phyloP scores from a whole-genome alignment of 64 coral and sea anemone species.

The Stylophora pistillata region DNA sequence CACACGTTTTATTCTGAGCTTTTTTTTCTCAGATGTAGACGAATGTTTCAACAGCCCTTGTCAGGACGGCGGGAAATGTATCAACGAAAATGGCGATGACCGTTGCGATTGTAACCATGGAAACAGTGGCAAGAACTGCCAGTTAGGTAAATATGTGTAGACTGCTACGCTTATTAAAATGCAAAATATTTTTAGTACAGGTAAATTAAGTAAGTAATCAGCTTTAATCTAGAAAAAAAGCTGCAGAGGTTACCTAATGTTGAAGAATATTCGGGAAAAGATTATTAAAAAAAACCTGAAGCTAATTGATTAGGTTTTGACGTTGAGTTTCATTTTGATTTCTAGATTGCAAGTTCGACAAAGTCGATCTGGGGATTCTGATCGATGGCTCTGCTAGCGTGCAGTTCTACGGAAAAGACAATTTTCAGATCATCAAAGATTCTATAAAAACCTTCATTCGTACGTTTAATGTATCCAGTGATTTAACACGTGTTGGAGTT shows the following conservation, averaged over 20 bases:
- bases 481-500: constrained; percentile 58
- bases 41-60: constrained; percentile 53
- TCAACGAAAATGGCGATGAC: constrained; percentile 1
- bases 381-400: constrained; percentile 84
- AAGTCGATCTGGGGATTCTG: constrained; percentile 68
- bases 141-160: constrained; percentile 2
- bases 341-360: constrained; percentile 60
- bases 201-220: too few species aligned
- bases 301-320: too few species aligned
- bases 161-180: background rate
- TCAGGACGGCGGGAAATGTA: constrained; percentile 39
- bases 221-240: too few species aligned
- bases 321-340: background rate
- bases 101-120: constrained; percentile 50
- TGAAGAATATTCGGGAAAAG: too few species aligned
- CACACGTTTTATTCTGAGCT: background rate
- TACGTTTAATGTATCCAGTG: constrained; percentile 55
- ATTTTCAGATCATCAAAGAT: constrained; percentile 59
- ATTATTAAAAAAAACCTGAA: too few species aligned
- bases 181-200: background rate
- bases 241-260: too few species aligned
- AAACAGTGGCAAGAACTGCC: constrained; percentile 41
- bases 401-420: constrained; percentile 34
- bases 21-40: constrained; percentile 20
- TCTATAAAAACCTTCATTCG: constrained; percentile 57